Evolutionary conservation across 2,113 vertebrate species (phyloP), one percentile per base, ranked within the genome.

Genomic region (Callochromis pleurospilus): DNA sequence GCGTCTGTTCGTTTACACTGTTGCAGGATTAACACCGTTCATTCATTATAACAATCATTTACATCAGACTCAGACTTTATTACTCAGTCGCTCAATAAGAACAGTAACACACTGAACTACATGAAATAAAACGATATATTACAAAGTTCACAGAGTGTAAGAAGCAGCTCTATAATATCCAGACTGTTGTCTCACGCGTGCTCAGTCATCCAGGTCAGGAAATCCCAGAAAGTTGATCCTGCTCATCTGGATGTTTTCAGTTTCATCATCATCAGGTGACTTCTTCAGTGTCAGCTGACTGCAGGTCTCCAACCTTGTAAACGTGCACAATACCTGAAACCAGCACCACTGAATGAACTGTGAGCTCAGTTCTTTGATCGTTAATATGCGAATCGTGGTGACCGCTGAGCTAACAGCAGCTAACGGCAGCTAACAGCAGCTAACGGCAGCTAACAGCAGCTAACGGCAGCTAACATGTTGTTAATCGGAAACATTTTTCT

Each of bases 121-220:
- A 36, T n/a, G 17, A n/a, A 65, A 65, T 36, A 62, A n/a, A 62
- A n/a, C 4, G 1, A 62, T 0, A 62, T 62, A 7, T 62, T 0
- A 7, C 58, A 62, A 36, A 7, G 58, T 12, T 12, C 31, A 1
- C 58, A 36, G 58, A 36, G 17, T 36, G 1, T 36, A 0, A 4
- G 31, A n/a, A 62, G 36, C 7, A 62, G 31, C 58, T 62, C 31
- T 36, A 62, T 36, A 62, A 36, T 62, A 5, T 62, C 29, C 58
- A 62, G 58, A 62, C 31, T 62, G 1, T n/a, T 24, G 21, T 13
- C 11, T 24, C 17, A 62, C 6, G 0, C 29, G 6, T 33, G 58
- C 58, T 5, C 58, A 2, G 6, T 62, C 58, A 36, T 62, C 9
- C 58, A 62, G 29, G 58, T 33, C 58, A 62, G 29, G 0, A 62